Conservation (phyloP, 2,797 vertebrate species). For the Artibeus jamaicensis region DNA sequence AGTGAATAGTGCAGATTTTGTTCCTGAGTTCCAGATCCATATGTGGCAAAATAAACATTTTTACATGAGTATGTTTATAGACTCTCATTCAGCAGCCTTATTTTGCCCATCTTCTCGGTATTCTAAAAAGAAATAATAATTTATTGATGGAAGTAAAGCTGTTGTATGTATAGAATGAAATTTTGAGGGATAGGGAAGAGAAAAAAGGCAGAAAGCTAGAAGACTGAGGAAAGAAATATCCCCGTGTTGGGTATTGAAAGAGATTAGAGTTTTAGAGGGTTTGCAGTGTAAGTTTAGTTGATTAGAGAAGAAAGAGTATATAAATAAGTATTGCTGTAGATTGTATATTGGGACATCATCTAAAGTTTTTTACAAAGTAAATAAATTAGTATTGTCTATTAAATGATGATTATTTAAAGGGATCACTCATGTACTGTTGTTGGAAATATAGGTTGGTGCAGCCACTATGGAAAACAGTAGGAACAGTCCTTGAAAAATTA, state of each 20-base stretch:
- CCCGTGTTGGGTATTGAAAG: neutral
- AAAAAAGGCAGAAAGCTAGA: neutral
- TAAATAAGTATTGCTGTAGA: neutral
- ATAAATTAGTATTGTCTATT: slow-evolving; percentile 21
- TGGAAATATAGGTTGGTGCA: neutral
- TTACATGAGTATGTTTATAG: neutral
- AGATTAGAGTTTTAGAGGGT: neutral
- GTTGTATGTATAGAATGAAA: neutral
- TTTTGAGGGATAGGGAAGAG: neutral
- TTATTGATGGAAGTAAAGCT: neutral
- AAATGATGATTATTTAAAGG: slow-evolving; percentile 14
- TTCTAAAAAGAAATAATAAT: neutral
- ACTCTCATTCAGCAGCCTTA: neutral
- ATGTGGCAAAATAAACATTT: neutral
- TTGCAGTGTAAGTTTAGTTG: neutral
- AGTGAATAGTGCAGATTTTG: neutral
- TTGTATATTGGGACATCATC: neutral
- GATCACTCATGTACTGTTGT: neutral
- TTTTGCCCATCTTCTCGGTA: neutral
- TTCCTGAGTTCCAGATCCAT: neutral
- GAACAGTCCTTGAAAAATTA: neutral
- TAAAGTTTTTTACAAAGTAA: slow-evolving; percentile 5
- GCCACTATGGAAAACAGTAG: neutral
- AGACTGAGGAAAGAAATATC: neutral
- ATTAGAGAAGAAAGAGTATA: slow-evolving; percentile 21